Conservation (phyloP, 2,113 vertebrate species). For the Prochilodus magdalenae region DNA sequence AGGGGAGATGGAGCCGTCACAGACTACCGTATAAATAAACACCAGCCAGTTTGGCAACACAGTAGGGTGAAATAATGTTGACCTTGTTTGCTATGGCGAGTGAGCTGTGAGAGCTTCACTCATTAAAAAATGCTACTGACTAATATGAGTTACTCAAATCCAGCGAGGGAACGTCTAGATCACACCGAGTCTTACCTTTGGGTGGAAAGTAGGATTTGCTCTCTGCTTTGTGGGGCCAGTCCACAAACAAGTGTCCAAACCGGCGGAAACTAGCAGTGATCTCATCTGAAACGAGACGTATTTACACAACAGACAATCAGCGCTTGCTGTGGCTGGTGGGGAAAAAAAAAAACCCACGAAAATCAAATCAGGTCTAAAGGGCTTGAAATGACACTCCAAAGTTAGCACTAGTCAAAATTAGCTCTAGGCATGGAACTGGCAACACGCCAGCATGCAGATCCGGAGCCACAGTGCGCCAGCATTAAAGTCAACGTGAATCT, state of each 20-base stretch:
- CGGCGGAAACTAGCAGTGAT: constrained; percentile 98
- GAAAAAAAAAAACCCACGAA: neutral
- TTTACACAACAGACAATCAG: neutral
- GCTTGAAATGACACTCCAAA: neutral
- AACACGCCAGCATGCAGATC: neutral
- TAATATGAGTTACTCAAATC: no score
- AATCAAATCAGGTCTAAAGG: neutral
- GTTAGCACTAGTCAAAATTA: neutral
- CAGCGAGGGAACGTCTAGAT: neutral
- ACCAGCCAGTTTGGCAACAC: no score
- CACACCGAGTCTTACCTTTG: constrained; percentile 84
- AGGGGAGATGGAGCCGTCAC: no score
- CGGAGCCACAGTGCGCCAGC: neutral
- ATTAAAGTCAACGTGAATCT: neutral
- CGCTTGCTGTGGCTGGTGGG: neutral
- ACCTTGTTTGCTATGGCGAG: no score
- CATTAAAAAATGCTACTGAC: no score
- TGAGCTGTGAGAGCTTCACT: no score
- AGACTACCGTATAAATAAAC: no score
- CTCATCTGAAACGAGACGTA: constrained; percentile 82
- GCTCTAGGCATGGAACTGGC: neutral
- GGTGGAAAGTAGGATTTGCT: constrained; percentile 99
- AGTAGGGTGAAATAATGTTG: no score
- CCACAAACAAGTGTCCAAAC: constrained; percentile 98
- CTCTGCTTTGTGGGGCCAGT: constrained; percentile 99